Evolutionary conservation across 2,888 invertebrate species (phyloP).

Genomic region (Dusona sp.): DNA sequence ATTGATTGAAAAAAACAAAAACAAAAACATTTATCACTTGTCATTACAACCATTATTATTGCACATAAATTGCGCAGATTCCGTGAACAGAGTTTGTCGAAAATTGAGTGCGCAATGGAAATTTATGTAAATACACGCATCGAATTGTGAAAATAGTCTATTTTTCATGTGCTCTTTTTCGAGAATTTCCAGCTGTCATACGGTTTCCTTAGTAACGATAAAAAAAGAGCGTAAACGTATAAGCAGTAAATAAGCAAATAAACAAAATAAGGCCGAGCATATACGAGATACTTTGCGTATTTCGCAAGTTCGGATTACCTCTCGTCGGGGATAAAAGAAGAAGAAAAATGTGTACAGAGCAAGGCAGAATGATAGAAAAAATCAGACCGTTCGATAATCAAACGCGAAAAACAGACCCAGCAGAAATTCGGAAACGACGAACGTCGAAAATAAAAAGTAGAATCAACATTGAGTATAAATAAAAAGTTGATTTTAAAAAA

Average conservation of each 20-base stretch:
- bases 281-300: slow-evolving; percentile 35
- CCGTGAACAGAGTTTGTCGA: neutral
- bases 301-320: slow-evolving; percentile 31
- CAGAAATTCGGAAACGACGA: neutral
- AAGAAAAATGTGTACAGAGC: neutral
- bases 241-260: neutral
- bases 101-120: neutral
- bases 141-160: neutral
- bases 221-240: neutral
- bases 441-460: neutral
- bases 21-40: neutral
- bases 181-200: neutral
- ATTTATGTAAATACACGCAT: neutral
- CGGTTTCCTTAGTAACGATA: neutral
- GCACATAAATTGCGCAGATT: neutral
- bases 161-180: neutral
- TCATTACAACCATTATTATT: neutral
- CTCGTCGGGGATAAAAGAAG: slow-evolving; percentile 2
- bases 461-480: neutral
- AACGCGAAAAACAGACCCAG: neutral
- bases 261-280: neutral
- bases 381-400: slow-evolving; percentile 22
- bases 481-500: neutral
- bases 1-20: too few species aligned
- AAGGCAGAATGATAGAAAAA: neutral